phyloP scores from a whole-genome alignment of 2,888 invertebrate species.

The Noctuana brunneofusca region DNA sequence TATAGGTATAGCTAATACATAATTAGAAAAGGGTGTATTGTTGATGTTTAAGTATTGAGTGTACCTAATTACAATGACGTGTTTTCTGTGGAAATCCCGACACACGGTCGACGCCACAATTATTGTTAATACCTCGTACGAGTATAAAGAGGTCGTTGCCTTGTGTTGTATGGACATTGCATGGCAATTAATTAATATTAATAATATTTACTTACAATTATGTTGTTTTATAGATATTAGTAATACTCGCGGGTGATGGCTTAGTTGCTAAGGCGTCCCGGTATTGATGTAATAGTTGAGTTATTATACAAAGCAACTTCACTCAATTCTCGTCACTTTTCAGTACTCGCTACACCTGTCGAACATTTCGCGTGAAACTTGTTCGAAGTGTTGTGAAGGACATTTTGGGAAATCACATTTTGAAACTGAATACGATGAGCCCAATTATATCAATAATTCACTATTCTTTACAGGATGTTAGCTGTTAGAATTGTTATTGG shows the following conservation, averaged over 20 bases:
- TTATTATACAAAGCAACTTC: background rate
- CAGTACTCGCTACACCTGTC: background rate
- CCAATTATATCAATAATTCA: conserved; percentile 22
- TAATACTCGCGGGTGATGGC: no score
- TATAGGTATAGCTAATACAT: no score
- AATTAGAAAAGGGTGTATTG: conserved; percentile 4
- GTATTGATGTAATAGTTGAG: no score
- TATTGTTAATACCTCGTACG: background rate
- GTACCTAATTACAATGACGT: conserved; percentile 3
- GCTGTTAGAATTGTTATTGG: conserved; percentile 17
- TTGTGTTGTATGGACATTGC: background rate
- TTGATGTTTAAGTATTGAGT: background rate
- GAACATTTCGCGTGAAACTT: conserved; percentile 22
- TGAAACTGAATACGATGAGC: conserved; percentile 21
- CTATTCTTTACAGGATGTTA: conserved; percentile 19
- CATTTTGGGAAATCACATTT: conserved; percentile 31
- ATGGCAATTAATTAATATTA: no score
- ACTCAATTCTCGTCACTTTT: background rate
- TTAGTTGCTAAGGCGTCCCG: no score
- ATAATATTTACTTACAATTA: no score
- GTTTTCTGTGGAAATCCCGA: conserved; percentile 4
- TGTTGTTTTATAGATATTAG: no score
- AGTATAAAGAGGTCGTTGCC: conserved; percentile 1
- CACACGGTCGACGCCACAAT: background rate
- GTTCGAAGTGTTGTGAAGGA: conserved; percentile 18